phyloP scores from a whole-genome alignment of 2,113 vertebrate species.

The Ameiurus melas region DNA sequence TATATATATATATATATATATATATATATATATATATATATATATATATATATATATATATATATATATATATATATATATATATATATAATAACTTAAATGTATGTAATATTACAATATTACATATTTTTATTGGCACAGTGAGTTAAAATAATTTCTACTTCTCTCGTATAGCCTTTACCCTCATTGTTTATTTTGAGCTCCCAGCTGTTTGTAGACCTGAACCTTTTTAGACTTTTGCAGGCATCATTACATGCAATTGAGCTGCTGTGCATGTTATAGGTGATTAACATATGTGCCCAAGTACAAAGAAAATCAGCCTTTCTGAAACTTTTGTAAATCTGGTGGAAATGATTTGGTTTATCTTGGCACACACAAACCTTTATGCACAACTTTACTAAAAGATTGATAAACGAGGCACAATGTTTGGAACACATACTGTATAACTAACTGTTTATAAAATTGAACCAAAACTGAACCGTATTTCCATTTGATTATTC shows the following conservation, averaged over 20 bases:
- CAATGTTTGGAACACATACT: constrained; percentile 41
- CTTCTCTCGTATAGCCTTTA: not conserved
- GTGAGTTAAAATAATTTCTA: not conserved
- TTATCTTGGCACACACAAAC: not conserved
- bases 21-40: too few species aligned
- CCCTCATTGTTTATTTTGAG: not conserved
- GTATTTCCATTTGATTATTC: constrained; percentile 51
- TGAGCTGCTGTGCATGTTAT: not conserved
- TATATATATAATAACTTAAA: too few species aligned
- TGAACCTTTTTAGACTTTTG: not conserved
- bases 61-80: too few species aligned
- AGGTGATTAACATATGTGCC: not conserved
- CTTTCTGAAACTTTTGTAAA: not conserved
- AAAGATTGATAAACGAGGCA: not conserved
- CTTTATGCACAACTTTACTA: not conserved
- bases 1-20: too few species aligned
- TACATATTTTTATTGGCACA: not conserved
- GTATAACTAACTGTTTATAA: constrained; percentile 41
- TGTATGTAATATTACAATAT: not conserved
- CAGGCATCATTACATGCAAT: not conserved
- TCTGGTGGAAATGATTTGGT: not conserved
- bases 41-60: too few species aligned
- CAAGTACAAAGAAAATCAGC: not conserved
- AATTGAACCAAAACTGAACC: constrained; percentile 37
- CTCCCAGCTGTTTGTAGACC: not conserved